phyloP scores from a whole-genome alignment of 2,113 vertebrate species.

The Brachyhypopomus occidentalis region DNA sequence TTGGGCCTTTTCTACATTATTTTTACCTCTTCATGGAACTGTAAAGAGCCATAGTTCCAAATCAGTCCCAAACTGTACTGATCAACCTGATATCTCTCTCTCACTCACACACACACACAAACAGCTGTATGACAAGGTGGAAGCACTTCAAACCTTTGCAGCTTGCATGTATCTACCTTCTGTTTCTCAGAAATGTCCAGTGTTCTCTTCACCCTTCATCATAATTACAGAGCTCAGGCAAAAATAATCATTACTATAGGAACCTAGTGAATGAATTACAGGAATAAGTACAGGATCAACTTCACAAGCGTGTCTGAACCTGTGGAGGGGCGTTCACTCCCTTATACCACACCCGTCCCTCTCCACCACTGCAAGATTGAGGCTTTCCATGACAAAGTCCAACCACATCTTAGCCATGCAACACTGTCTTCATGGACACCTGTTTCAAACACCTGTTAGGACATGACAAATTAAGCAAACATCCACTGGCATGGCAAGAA shows the following conservation, averaged over 20 bases:
- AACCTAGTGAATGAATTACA: background rate
- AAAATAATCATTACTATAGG: background rate
- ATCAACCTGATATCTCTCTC: constrained; percentile 1
- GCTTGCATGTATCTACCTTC: background rate
- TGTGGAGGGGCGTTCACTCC: background rate
- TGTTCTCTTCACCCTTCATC: too few species aligned
- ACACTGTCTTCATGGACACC: constrained; percentile 68
- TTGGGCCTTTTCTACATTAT: too few species aligned
- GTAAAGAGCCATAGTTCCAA: constrained; percentile 28
- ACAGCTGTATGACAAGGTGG: background rate
- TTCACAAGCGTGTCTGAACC: background rate
- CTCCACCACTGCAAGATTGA: background rate
- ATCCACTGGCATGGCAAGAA: background rate
- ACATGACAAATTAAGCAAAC: constrained; percentile 44
- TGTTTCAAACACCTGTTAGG: constrained; percentile 71
- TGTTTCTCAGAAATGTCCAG: background rate
- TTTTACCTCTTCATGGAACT: too few species aligned
- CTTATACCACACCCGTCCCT: background rate
- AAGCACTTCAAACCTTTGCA: background rate
- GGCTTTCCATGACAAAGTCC: constrained; percentile 48
- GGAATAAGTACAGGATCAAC: background rate
- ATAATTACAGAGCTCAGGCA: background rate
- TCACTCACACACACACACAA: background rate
- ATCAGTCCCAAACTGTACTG: constrained; percentile 20
- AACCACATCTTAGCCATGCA: too few species aligned